Conservation (phyloP, 2,797 vertebrate genomes). For the Channallabes apus region DNA sequence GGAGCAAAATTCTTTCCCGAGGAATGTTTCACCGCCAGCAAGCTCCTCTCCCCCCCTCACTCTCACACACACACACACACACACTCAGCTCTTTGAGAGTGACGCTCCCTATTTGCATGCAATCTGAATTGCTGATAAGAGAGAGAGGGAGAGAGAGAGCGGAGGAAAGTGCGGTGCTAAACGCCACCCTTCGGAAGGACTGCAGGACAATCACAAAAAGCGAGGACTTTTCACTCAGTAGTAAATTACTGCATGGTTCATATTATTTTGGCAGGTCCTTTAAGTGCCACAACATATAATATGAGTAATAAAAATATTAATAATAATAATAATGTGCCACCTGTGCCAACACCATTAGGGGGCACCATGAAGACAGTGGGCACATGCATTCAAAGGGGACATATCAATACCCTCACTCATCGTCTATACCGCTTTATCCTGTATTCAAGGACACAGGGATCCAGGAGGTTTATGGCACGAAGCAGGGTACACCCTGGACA, state of each 20-base stretch:
- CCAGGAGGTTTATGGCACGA: no score
- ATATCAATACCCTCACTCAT: no score
- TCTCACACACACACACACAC: constrained; percentile 42
- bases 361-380: no score
- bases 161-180: constrained; percentile 65
- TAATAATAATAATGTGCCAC: neutral
- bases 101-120: constrained; percentile 79
- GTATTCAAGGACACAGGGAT: no score
- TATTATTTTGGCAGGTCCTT: neutral
- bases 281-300: neutral
- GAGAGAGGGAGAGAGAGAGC: constrained; percentile 37
- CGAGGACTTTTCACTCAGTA: neutral
- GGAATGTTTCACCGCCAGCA: constrained; percentile 57
- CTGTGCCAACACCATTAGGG: no score
- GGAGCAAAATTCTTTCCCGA: constrained; percentile 57
- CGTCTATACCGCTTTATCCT: no score
- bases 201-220: constrained; percentile 24
- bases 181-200: constrained; percentile 83
- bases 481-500: no score
- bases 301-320: neutral
- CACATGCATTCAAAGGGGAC: no score
- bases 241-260: no score
- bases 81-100: constrained; percentile 53
- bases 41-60: constrained; percentile 49
- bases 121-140: constrained; percentile 86